Evolutionary conservation across 2,113 vertebrate genomes (phyloP), one percentile per base, ranked within the genome.

Genomic region (Myiozetetes cayanensis): DNA sequence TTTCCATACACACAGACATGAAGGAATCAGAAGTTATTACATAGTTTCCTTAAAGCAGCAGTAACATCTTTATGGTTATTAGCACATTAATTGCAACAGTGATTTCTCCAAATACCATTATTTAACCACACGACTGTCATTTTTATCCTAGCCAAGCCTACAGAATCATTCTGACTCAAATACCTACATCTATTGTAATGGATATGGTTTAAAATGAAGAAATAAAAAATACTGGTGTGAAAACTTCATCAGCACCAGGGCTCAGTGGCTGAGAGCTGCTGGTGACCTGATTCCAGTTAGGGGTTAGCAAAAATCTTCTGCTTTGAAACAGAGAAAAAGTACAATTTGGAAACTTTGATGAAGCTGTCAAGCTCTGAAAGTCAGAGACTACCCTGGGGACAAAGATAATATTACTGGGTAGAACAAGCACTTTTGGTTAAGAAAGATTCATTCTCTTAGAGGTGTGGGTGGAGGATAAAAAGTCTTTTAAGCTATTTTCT

Each of bases 321-420:
- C 61, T 95, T 87, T 94, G 39, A 95, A 97, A 96, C 46, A 86
- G 46, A n/a, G 25, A 71, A 90, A 93, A 83, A 84, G 16, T 49
- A 59, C 22, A 94, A 79, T 93, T 94, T 95, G 74, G 96, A 94
- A 95, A 87, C 33, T 93, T 52, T 91, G 85, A 98, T 98, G 92
- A 96, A 97, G 71, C 78, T 94, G 77, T 97, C 94, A 97, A 92
- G 37, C 87, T 96, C 89, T 94, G 61, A 95, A 96, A 97, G 85
- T 95, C 94, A 97, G 80, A 92, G 70, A 94, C 86, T 83, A 82
- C 93, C 86, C 95, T 86, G n/a, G 93, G 89, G 96, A 97, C 56
- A 93, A 85, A 95, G 56, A 82, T 91, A 96, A 95, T 97, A 96
- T 94, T 96, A 76, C 85, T 39, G 70, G 70, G 82, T 88, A 96